Base-by-base conservation (phyloP, 2,888 invertebrate genomes). In the Dione juno region DNA sequence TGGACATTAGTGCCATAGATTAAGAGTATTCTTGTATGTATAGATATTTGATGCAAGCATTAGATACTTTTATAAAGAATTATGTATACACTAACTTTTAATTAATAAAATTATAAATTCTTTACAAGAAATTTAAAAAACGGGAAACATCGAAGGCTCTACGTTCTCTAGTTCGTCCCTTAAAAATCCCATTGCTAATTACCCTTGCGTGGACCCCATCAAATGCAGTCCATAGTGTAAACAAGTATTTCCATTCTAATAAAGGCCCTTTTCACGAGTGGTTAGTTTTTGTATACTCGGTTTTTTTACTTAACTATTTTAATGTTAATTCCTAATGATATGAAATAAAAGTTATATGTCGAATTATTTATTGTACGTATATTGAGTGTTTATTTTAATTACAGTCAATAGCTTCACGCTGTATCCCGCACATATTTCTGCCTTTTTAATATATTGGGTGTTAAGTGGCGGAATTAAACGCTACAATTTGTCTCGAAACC, bases 211-310 rank as follows among this genome's bases (percentile, higher is more conserved):
- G 71, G 69, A 71, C 66, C 71, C 71, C 69, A 67, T 65, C 69
- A 71, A 64, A 80, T 85, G 87, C 88, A 88, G 82, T 61, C 77
- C 80, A 72, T 83, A 86, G 85, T 83, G 82, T 84, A 88, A 88
- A 88, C 86, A 89, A 87, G 84, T 84, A 85, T 82, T 81, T 79
- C 77, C 76, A 85, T 85, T 87, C 82, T 85, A 81, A 80, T 84
- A 85, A 86, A 88, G 82, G 81, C 77, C 74, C 74, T 85, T 86
- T 85, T 69, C 74, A 68, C 74, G 75, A 79, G 78, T 84, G 82
- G 87, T 2, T 86, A 88, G 86, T 84, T 82, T 84, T 83, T 82
- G 79, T 81, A 73, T 77, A 21, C 43, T 21, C 57, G 3, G 14
- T 59, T 59, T 59, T 59, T 41, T 19, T 14, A 14, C 43, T 10